Evolutionary conservation across 2,797 vertebrate genomes (phyloP).

Genomic region (Uromys caudimaculatus): DNA sequence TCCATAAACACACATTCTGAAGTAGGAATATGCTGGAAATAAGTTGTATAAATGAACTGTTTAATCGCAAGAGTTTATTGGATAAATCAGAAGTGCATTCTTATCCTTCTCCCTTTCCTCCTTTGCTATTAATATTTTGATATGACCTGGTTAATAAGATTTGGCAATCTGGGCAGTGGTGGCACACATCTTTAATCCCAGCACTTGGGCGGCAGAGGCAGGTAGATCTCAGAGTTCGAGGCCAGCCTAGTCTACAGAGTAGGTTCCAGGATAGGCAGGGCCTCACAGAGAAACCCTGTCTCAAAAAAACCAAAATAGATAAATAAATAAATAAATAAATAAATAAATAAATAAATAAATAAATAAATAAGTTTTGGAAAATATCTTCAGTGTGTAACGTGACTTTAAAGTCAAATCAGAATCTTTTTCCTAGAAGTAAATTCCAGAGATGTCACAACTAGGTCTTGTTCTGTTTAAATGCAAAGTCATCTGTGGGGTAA

Average conservation of each 20-base stretch:
- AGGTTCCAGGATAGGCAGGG: too few relatives aligned
- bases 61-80: not conserved
- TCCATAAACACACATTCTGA: not conserved
- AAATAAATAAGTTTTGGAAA: too few relatives aligned
- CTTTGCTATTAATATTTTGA: not conserved
- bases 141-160: not conserved
- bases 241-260: too few relatives aligned
- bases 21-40: not conserved
- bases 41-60: not conserved
- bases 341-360: too few relatives aligned
- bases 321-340: too few relatives aligned
- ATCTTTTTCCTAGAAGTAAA: not conserved
- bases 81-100: not conserved
- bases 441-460: not conserved
- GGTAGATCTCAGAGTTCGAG: too few relatives aligned
- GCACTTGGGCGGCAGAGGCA: too few relatives aligned
- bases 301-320: too few relatives aligned
- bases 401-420: not conserved
- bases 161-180: not conserved
- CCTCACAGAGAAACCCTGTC: too few relatives aligned
- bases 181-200: too few relatives aligned
- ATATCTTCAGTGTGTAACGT: not conserved
- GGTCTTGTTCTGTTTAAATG: not conserved
- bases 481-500: not conserved
- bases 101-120: not conserved